These are phyloP conservation scores for Drosophila nigritarsus DNA, from an alignment of 2,888 invertebrate species.

Conservation along the genomic window DNA sequence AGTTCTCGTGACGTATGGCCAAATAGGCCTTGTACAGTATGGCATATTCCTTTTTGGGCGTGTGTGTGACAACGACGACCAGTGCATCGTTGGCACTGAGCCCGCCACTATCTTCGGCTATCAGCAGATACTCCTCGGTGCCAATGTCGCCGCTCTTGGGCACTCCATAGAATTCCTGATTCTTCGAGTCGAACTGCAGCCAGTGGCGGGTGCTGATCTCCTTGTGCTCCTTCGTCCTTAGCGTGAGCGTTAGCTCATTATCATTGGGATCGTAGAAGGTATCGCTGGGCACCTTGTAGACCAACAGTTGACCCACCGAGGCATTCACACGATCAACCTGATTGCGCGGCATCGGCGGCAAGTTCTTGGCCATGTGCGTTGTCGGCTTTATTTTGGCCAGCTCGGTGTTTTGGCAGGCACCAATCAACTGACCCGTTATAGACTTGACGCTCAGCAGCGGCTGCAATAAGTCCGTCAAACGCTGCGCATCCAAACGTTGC, in stretches of 20 bases:
- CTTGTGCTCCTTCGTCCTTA: constrained; percentile 90
- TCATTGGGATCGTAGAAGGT: constrained; percentile 96
- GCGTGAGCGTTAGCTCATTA: constrained; percentile 90
- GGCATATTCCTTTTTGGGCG: constrained; percentile 88
- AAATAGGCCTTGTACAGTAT: constrained; percentile 93
- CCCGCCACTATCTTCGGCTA: constrained; percentile 91
- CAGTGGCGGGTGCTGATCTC: constrained; percentile 90
- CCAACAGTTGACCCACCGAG: constrained; percentile 92
- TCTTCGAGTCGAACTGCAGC: constrained; percentile 95
- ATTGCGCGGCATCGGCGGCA: constrained; percentile 92
- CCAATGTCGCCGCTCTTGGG: constrained; percentile 91
- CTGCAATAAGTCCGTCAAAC: constrained; percentile 87
- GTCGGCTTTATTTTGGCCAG: constrained; percentile 86
- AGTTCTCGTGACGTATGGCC: constrained; percentile 89
- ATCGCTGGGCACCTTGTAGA: constrained; percentile 93
- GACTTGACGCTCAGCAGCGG: constrained; percentile 89
- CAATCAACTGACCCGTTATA: constrained; percentile 89
- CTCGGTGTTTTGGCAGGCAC: constrained; percentile 88
- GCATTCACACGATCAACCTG: constrained; percentile 94
- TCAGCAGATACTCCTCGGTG: constrained; percentile 91
- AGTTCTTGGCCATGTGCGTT: constrained; percentile 87
- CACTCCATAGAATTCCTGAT: constrained; percentile 95
- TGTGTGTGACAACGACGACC: constrained; percentile 89
- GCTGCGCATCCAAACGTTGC: constrained; percentile 85
- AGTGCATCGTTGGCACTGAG: constrained; percentile 92